Base-by-base conservation (phyloP, 2,113 vertebrate species). In the Dendropsophus ebraccatus region DNA sequence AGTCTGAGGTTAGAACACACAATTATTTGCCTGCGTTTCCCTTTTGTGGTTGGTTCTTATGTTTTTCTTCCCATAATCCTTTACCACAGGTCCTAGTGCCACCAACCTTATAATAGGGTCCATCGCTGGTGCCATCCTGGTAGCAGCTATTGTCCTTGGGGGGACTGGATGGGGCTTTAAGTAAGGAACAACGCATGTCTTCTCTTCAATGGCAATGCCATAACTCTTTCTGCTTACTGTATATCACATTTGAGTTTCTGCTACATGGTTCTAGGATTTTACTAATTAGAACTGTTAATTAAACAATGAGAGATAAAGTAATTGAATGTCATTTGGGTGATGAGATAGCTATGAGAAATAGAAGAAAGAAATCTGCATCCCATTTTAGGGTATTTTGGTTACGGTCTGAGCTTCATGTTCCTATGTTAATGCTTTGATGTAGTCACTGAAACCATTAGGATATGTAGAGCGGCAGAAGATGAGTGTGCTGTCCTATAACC, bases 161-260 rank as follows among this genome's bases (percentile, higher is more conserved):
- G 98, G 98, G 94, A 99, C 98, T 96, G 98, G 98, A 97, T 99
- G 98, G 98, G 98, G 98, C 93, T 99, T 99, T 99, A 99, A 99
- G 98, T 99, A 99, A 99, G 98, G 96, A 97, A 94, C 84, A 92
- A 92, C 92, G 97, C 97, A 98, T 99, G 98, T 95, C 96, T 97
- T 96, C 95, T 95, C 94, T 94, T 93, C 88, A 88, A 91, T 96
- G 95, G 95, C 95, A 95, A 93, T 94, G 95, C 96, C 96, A 91
- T 94, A 94, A 96, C 93, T 96, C 91, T 96, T 89, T 92, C 92
- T 93, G 96, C 96, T 96, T 97, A 87, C 77, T 81, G 85, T 97
- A 93, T 93, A 93, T 96, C 95, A 95, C 95, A 94, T 96, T 96
- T 97, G 97, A 96, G 96, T 94, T 99, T 94, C 97, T 99, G 97